Base-by-base conservation (phyloP, 1,140 invertebrate species). In the Drosophila varians region DNA sequence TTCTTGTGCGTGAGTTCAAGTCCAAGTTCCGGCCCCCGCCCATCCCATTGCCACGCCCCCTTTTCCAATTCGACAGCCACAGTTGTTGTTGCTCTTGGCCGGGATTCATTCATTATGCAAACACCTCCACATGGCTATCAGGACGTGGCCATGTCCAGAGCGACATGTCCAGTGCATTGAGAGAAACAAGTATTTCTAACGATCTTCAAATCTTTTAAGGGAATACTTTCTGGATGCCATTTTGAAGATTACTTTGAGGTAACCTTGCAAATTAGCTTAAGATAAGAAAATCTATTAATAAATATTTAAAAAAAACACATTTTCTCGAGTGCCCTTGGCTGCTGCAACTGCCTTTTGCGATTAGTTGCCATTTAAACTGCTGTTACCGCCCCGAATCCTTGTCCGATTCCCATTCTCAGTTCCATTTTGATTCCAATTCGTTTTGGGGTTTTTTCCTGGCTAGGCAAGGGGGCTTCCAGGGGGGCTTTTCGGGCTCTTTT, bases 351-450 rank as follows among this genome's bases (percentile, higher is more conserved):
- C 60, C 54, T 66, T 82, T 87, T 87, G 70, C 74, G 82, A 87
- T 87, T 87, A 87, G 82, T 82, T 87, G 82, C 77, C 82, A 87
- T 87, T 87, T 87, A 87, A 87, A 82, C 83, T 87, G 70, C 57
- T 87, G 74, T 87, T 86, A 82, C 73, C 77, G 38, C 52, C 57
- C 49, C 28, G 21, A 25, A 42, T 42, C 38, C 38, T 19, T 18
- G 38, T 18, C 38, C 38, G 38, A 42, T 62, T 55, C 47, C 45
- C 36, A 46, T 64, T 69, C 49, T 48, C 47, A 55, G 21, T 60
- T 61, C 26, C 34, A 79, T 61, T 71, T 57, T 42, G 66, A 61
- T 61, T 61, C 48, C 42, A 23, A 72, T 72, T 42, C 53, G 65
- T 57, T 38, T 64, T 28, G 38, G 23, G 46, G 25, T 18, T 28